phyloP scores from a whole-genome alignment of 2,113 vertebrate species.

The Xiphias gladius region DNA sequence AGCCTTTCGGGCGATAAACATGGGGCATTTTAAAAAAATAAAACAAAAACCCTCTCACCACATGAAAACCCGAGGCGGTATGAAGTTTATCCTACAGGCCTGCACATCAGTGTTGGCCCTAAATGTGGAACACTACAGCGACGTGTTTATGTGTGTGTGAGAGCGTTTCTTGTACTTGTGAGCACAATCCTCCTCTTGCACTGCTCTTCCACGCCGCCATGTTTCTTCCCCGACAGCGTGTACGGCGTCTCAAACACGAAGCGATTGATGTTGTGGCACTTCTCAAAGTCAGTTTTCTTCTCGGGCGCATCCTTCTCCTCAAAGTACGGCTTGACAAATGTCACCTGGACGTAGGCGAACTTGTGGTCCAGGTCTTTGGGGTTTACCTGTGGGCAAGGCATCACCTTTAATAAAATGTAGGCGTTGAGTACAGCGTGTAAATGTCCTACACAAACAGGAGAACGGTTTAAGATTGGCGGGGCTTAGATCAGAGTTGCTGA shows the following conservation, averaged over 20 bases:
- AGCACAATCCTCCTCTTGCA: slow-evolving; percentile 94
- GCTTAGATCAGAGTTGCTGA: background rate
- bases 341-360: slow-evolving; percentile 95
- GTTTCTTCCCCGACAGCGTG: slow-evolving; percentile 96
- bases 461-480: no score
- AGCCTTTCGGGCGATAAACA: no score
- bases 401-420: background rate
- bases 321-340: slow-evolving; percentile 95
- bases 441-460: background rate
- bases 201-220: slow-evolving; percentile 95
- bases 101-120: no score
- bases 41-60: no score
- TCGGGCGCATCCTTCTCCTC: slow-evolving; percentile 95
- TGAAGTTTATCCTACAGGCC: no score
- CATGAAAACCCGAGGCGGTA: no score
- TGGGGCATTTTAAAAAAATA: no score
- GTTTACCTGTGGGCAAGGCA: slow-evolving; percentile 86
- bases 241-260: slow-evolving; percentile 98
- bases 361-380: slow-evolving; percentile 93
- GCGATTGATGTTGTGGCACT: slow-evolving; percentile 93
- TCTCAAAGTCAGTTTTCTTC: slow-evolving; percentile 94
- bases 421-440: no score
- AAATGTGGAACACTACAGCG: background rate
- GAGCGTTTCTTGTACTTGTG: slow-evolving; percentile 86
- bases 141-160: no score